These are phyloP conservation scores for Gymnorhina tibicen DNA, from an alignment of 2,113 vertebrate genomes.

Conservation along the genomic window DNA sequence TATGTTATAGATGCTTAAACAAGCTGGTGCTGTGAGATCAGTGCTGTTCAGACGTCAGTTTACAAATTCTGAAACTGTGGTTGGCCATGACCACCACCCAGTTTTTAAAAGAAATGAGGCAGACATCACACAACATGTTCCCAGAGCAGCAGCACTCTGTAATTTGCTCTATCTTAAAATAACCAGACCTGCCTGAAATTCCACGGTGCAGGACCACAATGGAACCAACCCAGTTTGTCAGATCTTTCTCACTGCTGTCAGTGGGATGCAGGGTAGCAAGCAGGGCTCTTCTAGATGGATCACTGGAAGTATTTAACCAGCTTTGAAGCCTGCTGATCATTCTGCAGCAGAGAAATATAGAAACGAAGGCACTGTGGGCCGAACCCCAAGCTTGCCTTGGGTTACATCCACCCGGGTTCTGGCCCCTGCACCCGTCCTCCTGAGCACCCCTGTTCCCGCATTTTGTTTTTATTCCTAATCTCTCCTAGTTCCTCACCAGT, in stretches of 20 bases:
- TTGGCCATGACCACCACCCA: background rate
- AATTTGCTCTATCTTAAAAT: background rate
- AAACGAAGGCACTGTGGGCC: rapidly evolving
- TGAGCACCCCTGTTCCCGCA: background rate
- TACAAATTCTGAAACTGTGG: background rate
- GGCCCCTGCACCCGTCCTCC: background rate
- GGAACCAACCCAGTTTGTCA: background rate
- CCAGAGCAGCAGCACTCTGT: background rate
- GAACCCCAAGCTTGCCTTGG: background rate
- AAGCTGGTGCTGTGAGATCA: background rate
- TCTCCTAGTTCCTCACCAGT: background rate
- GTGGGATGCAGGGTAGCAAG: background rate
- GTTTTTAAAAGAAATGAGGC: background rate
- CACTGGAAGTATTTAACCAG: background rate
- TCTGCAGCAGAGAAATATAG: background rate
- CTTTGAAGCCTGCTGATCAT: background rate
- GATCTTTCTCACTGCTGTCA: background rate
- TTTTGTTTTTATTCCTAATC: background rate
- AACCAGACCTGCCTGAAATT: background rate
- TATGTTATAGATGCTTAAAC: background rate
- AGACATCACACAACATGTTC: background rate
- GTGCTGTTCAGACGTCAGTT: background rate
- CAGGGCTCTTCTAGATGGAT: background rate
- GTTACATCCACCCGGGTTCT: background rate
- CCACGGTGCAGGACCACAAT: rapidly evolving